Evolutionary conservation across 1,140 invertebrate species (phyloP), one percentile per base, ranked within the genome.

Genomic region (Drosophila littoralis): DNA sequence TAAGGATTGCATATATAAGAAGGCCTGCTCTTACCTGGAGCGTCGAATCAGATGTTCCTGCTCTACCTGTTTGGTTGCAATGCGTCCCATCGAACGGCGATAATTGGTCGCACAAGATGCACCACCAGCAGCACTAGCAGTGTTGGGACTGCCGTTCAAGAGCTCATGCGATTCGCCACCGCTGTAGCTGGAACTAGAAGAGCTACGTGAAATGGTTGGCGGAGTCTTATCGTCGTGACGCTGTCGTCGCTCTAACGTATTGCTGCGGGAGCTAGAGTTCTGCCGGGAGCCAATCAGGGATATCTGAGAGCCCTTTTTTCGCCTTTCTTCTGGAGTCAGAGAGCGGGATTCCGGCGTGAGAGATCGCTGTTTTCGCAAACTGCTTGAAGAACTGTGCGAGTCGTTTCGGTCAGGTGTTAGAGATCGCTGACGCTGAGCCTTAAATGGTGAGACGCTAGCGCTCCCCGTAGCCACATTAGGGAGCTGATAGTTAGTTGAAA

Each of bases 101-200:
- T 89, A 79, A 15, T 40, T 73, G 7, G 7, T 10, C 22, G 36
- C 17, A 43, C 15, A 38, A 1, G 50, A 36, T 12, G 42, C 43
- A 2, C 33, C 70, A 7, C 22, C 59, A n/a, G 22, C 38, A 6
- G 38, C 36, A 12, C 43, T 32, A 7, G 46, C 66, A n/a, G 66
- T 71, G 55, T 28, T 69, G 15, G 70, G 68, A 43, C 79, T 77
- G 7, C 63, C 71, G n/a, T 70, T 90, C 1, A 77, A 36, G 0
- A 59, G 69, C 17, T 89, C 79, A 40, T 88, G 79, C 7, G 75
- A 67, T 1, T 88, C 86, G 1, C 91, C 72, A 13, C 91, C 90
- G 52, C 92, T 92, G 54, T 92, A 92, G 17, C 92, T 92, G 7
- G 92, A 92, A 43, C 91, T 92, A 0, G 92, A 92, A 33, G 92